Evolutionary conservation across 1,140 invertebrate genomes (phyloP).

Genomic region (Cyclargus thomasi): DNA sequence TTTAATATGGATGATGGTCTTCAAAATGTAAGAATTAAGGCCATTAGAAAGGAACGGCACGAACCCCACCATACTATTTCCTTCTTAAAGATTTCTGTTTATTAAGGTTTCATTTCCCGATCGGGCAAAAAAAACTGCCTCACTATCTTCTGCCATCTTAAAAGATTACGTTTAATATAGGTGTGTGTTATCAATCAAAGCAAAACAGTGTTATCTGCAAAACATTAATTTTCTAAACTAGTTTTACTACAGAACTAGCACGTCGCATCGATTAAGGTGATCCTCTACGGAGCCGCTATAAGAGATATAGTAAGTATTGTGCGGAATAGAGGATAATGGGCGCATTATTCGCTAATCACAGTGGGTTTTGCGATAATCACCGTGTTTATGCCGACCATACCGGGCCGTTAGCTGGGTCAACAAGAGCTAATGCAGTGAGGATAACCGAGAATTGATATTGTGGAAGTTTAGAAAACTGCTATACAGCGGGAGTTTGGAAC

Average conservation of each 20-base stretch:
- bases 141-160: too few relatives aligned
- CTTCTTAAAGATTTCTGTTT: too few relatives aligned
- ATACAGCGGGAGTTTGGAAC: neutral
- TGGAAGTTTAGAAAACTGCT: neutral
- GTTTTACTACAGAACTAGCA: neutral
- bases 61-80: too few relatives aligned
- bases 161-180: too few relatives aligned
- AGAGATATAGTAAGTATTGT: neutral
- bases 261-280: neutral
- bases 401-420: neutral
- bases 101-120: too few relatives aligned
- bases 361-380: conserved; percentile 2
- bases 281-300: neutral
- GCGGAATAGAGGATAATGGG: neutral
- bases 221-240: neutral
- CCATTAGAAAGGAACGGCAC: too few relatives aligned
- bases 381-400: neutral
- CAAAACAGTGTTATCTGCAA: neutral
- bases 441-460: neutral
- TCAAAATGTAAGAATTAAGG: too few relatives aligned
- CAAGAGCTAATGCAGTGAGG: neutral
- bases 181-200: neutral
- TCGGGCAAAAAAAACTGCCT: too few relatives aligned
- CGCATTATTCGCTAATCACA: neutral
- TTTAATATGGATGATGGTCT: too few relatives aligned